These are phyloP conservation scores for Zosterops japonicus DNA, from an alignment of 2,113 vertebrate genomes.

Conservation along the genomic window DNA sequence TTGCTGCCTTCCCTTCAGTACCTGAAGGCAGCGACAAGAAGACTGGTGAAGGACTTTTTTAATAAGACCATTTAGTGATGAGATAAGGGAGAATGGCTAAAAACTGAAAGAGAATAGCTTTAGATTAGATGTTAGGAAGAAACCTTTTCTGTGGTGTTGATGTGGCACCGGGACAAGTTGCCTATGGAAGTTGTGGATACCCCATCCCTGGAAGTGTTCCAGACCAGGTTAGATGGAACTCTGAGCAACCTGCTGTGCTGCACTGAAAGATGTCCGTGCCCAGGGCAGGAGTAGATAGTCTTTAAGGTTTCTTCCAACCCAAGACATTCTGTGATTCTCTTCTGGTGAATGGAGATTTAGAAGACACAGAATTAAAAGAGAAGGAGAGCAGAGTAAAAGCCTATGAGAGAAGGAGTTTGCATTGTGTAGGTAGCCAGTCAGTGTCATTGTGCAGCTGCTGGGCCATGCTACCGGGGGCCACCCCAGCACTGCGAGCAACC, in stretches of 20 bases:
- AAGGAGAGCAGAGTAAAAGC: neutral
- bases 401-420: neutral
- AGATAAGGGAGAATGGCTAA: neutral
- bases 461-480: neutral
- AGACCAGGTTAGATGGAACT: neutral
- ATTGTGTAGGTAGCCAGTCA: neutral
- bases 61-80: neutral
- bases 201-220: neutral
- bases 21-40: neutral
- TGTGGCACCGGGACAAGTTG: neutral
- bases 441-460: accelerated
- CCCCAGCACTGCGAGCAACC: accelerated
- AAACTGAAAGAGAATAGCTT: neutral
- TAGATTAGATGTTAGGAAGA: neutral
- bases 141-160: neutral
- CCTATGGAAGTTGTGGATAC: neutral
- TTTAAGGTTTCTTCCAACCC: neutral
- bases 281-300: neutral
- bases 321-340: neutral
- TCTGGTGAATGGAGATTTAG: neutral
- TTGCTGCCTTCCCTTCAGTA: neutral
- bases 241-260: neutral
- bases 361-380: neutral
- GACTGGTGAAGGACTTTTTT: neutral
- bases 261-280: neutral